Evolutionary conservation across 1,140 invertebrate genomes (phyloP).

Genomic region (Cherax quadricarinatus): DNA sequence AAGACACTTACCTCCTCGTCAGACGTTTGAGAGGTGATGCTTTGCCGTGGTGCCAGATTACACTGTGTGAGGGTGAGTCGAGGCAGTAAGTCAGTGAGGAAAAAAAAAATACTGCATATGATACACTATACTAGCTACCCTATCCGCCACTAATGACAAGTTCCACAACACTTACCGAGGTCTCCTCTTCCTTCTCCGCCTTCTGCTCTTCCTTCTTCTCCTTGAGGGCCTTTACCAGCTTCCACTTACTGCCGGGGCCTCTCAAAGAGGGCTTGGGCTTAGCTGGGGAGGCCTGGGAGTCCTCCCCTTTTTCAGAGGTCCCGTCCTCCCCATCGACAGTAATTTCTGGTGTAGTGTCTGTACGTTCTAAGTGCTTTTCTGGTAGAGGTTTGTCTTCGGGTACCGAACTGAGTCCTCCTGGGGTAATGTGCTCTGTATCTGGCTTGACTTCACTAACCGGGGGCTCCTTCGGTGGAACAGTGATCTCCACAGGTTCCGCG

Average conservation of each 20-base stretch:
- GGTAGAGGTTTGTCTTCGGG: not conserved
- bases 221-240: conserved; percentile 90
- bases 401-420: not conserved
- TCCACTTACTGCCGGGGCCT: conserved; percentile 86
- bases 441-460: not conserved
- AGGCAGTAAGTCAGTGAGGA: not conserved
- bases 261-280: conserved; percentile 36
- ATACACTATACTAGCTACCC: not conserved
- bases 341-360: conserved; percentile 23
- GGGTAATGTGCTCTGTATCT: conserved; percentile 1
- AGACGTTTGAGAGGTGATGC: not conserved
- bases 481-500: conserved; percentile 21
- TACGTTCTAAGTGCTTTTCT: not conserved
- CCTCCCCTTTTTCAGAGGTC: conserved; percentile 2
- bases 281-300: not conserved
- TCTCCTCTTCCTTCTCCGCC: conserved; percentile 68
- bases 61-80: not conserved
- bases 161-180: conserved; percentile 53
- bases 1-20: not conserved
- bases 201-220: conserved; percentile 90
- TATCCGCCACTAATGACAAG: not conserved
- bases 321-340: conserved; percentile 46
- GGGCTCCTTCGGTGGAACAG: not conserved
- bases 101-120: not conserved
- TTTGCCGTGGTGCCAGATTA: not conserved